Percentiles rank a stretch among this genome's conserved stretches.
Conservation (phyloP, 2,888 invertebrate genomes). For the Neuroscelio doddi region DNA sequence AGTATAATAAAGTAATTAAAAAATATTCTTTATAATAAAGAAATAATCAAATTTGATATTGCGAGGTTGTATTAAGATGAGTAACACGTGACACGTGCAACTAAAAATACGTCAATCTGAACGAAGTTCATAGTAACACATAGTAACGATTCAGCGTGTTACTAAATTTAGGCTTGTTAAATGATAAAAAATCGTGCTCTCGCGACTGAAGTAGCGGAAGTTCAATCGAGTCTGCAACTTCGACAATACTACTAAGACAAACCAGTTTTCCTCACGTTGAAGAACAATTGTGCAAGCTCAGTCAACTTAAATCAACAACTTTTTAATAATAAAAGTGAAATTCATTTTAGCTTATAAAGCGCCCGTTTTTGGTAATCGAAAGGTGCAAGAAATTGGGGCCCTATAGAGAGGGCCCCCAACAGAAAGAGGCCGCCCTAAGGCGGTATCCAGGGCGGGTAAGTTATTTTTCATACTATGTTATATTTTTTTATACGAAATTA, state of each 20-base stretch:
- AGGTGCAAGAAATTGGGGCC: constrained; percentile 61
- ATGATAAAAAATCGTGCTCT: constrained; percentile 8
- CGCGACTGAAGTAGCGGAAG: neutral
- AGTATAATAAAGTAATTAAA: too few relatives aligned
- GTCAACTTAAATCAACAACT: too few relatives aligned
- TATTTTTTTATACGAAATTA: too few relatives aligned
- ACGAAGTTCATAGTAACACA: constrained; percentile 3
- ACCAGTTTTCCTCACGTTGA: constrained; percentile 13
- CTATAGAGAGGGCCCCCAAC: constrained; percentile 66
- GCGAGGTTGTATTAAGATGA: neutral
- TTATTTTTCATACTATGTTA: too few relatives aligned
- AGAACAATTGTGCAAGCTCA: neutral
- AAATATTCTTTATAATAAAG: too few relatives aligned
- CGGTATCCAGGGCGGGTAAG: constrained; percentile 60
- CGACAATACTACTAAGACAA: neutral
- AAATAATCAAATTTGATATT: neutral
- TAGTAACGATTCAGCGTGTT: neutral
- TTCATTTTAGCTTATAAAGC: constrained; percentile 65
- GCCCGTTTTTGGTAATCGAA: constrained; percentile 62
- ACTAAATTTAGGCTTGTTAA: constrained; percentile 1
- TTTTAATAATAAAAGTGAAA: neutral
- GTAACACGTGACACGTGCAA: neutral
- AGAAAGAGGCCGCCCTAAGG: constrained; percentile 61
- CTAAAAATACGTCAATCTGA: constrained; percentile 2
- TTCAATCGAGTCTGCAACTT: neutral